Percentiles rank a stretch among this genome's conserved stretches.
These are phyloP conservation scores for Meghimatium bilineatum DNA, from an alignment of 2,888 invertebrate species.

Conservation along the genomic window DNA sequence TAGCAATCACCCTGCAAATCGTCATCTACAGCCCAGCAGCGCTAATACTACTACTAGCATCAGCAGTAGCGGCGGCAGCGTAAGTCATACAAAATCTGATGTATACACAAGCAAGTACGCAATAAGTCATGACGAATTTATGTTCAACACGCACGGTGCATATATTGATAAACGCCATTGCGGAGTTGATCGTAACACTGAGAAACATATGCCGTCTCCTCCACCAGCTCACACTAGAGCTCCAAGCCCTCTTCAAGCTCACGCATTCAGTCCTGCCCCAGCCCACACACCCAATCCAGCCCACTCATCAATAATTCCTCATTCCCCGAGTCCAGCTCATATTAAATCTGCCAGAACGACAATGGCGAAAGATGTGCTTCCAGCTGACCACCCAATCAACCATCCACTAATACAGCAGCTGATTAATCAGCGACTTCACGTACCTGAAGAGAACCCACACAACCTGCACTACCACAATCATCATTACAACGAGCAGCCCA, in stretches of 20 bases:
- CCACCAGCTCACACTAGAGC: constrained; percentile 45
- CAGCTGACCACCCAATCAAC: constrained; percentile 47
- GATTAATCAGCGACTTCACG: constrained; percentile 47
- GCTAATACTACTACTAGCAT: neutral
- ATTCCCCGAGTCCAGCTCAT: constrained; percentile 32
- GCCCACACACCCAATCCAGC: constrained; percentile 8
- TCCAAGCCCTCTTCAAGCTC: constrained; percentile 21
- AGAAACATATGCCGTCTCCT: constrained; percentile 38
- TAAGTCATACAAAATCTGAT: neutral
- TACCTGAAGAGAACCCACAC: constrained; percentile 32
- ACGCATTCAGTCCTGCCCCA: constrained; percentile 27
- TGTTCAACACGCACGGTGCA: neutral
- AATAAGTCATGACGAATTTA: neutral
- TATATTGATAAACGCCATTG: neutral
- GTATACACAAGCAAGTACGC: neutral
- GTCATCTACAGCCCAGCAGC: neutral
- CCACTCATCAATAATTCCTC: constrained; percentile 6
- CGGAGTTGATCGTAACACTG: neutral
- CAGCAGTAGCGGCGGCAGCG: neutral
- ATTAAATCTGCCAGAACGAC: neutral
- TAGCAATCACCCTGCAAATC: constrained; percentile 39
- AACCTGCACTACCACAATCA: neutral
- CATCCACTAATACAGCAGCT: constrained; percentile 48
- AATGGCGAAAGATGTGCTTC: constrained; percentile 22
- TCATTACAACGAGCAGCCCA: constrained; percentile 11